Conservation (phyloP, 2,113 vertebrate genomes). For the Neotragus pygmaeus region DNA sequence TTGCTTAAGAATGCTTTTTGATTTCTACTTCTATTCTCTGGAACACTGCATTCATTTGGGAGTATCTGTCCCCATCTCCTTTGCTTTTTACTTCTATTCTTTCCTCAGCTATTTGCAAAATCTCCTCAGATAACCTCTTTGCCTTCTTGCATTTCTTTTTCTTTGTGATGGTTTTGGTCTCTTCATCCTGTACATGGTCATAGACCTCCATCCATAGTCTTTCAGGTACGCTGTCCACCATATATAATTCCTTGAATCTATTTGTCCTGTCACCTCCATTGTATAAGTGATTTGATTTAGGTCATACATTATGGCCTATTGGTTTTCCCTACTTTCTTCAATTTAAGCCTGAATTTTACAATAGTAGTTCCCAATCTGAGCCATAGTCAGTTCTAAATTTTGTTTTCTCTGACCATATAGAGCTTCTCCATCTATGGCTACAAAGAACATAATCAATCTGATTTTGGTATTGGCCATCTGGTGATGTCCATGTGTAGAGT, state of each 20-base stretch:
- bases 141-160: background rate
- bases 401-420: background rate
- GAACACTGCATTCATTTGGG: background rate
- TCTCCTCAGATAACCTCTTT: background rate
- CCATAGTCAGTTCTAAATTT: background rate
- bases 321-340: background rate
- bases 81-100: background rate
- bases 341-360: background rate
- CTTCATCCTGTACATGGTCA: background rate
- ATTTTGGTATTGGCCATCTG: background rate
- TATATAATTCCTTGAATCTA: background rate
- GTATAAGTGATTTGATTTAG: background rate
- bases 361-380: background rate
- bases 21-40: background rate
- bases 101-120: background rate
- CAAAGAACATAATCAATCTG: too few species aligned
- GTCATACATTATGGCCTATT: background rate
- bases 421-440: background rate
- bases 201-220: background rate
- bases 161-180: background rate
- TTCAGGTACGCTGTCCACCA: background rate
- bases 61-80: background rate
- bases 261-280: background rate
- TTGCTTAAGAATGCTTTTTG: background rate
- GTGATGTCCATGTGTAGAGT: background rate